These are phyloP conservation scores for Garrulus glandarius DNA, from an alignment of 2,797 vertebrate genomes.

Conservation along the genomic window DNA sequence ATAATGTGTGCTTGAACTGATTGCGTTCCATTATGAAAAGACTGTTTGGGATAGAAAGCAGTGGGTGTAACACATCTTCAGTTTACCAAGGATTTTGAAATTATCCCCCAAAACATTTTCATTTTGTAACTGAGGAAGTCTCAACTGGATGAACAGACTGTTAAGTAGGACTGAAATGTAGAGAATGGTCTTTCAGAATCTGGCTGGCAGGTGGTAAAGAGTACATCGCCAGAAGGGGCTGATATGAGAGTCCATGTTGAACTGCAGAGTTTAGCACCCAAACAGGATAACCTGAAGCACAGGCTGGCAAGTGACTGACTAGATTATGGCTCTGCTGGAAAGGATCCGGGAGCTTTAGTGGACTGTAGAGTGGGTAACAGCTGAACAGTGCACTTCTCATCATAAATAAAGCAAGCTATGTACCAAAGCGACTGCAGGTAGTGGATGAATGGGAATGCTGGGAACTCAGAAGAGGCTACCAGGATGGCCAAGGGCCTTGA, in stretches of 20 bases:
- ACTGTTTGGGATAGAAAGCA: not conserved
- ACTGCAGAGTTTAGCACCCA: not conserved
- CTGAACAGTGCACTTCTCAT: not conserved
- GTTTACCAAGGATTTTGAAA: not conserved
- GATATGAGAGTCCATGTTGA: not conserved
- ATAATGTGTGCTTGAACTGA: not conserved
- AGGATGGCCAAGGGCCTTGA: not conserved
- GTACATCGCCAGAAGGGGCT: not conserved
- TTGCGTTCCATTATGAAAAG: not conserved
- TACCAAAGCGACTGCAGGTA: not conserved
- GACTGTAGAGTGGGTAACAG: not conserved
- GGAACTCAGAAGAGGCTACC: not conserved
- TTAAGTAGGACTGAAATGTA: not conserved
- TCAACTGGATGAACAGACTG: not conserved
- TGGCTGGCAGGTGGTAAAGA: not conserved
- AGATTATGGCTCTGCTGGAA: not conserved
- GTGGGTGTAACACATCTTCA: not conserved
- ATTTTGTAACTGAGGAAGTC: not conserved
- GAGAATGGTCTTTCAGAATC: not conserved
- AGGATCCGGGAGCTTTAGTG: not conserved
- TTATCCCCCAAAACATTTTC: not conserved
- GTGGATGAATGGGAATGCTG: not conserved
- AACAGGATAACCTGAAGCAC: not conserved
- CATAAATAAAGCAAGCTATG: not conserved
- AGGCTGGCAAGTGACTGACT: not conserved